Percentiles rank a stretch among this genome's conserved stretches.
Evolutionary conservation across 2,888 invertebrate species (phyloP).

Genomic region (Euspilapteryx auroguttella): DNA sequence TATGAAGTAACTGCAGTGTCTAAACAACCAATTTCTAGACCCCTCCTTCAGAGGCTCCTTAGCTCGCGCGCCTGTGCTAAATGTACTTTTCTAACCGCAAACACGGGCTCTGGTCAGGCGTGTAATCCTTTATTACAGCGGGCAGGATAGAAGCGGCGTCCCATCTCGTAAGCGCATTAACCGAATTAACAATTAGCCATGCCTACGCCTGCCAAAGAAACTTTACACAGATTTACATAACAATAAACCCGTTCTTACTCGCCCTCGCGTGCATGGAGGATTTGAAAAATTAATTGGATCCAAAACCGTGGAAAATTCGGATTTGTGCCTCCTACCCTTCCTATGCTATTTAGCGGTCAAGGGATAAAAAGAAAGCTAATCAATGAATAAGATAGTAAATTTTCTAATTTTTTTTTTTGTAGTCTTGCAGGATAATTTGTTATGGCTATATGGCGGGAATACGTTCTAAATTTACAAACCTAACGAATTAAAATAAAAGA

Average conservation of each 20-base stretch:
- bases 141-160: conserved; percentile 21
- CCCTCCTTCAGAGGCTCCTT: too few relatives aligned
- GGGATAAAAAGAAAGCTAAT: too few relatives aligned
- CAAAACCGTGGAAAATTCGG: conserved; percentile 44
- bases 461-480: too few relatives aligned
- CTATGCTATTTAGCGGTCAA: conserved; percentile 26
- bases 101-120: conserved; percentile 13
- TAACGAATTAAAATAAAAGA: too few relatives aligned
- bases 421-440: too few relatives aligned
- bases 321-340: conserved; percentile 16
- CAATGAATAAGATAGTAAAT: too few relatives aligned
- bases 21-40: too few relatives aligned
- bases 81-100: background rate
- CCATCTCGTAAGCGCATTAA: conserved; percentile 48
- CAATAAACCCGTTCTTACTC: conserved; percentile 45
- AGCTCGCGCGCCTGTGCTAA: background rate
- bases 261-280: conserved; percentile 33
- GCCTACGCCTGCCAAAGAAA: conserved; percentile 46
- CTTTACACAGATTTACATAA: conserved; percentile 59
- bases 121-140: conserved; percentile 18
- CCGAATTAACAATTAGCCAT: conserved; percentile 60
- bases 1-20: too few relatives aligned
- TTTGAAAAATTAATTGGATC: conserved; percentile 58
- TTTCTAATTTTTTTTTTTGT: too few relatives aligned
- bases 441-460: too few relatives aligned